phyloP scores from a whole-genome alignment of 1,140 invertebrate genomes.

The Philopotamus ludificatus region DNA sequence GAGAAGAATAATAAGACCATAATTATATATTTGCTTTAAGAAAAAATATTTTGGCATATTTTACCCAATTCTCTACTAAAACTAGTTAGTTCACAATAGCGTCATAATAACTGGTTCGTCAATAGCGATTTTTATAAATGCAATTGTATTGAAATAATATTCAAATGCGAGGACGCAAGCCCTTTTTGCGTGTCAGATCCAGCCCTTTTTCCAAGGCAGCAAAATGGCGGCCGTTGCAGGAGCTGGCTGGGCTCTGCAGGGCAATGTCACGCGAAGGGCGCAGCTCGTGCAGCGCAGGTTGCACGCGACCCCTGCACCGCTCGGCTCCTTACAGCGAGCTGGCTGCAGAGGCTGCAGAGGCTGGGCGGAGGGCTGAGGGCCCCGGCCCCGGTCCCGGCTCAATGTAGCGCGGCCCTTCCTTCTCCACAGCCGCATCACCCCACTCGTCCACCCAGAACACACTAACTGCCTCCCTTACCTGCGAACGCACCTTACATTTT shows the following conservation, averaged over 20 bases:
- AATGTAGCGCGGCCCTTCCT: background rate
- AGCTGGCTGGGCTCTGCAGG: background rate
- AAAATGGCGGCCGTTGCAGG: constrained; percentile 11
- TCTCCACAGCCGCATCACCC: too few relatives aligned
- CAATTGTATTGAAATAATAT: background rate
- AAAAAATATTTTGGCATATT: too few relatives aligned
- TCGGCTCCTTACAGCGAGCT: background rate
- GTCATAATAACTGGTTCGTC: too few relatives aligned
- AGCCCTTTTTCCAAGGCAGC: background rate
- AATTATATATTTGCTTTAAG: too few relatives aligned
- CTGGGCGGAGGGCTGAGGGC: background rate
- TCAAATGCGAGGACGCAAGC: background rate
- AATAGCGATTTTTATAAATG: too few relatives aligned
- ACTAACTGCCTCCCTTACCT: too few relatives aligned
- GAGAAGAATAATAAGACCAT: too few relatives aligned
- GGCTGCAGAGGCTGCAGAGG: background rate
- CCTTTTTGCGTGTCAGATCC: background rate
- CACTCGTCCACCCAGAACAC: too few relatives aligned
- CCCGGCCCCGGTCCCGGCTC: background rate
- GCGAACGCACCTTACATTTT: too few relatives aligned
- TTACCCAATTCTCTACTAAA: too few relatives aligned
- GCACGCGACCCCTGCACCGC: background rate
- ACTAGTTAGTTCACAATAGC: too few relatives aligned
- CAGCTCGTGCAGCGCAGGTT: constrained; percentile 17
- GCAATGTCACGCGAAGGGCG: background rate